These are phyloP conservation scores for Tolypeutes matacus DNA, from an alignment of 2,797 vertebrate genomes.

Conservation along the genomic window DNA sequence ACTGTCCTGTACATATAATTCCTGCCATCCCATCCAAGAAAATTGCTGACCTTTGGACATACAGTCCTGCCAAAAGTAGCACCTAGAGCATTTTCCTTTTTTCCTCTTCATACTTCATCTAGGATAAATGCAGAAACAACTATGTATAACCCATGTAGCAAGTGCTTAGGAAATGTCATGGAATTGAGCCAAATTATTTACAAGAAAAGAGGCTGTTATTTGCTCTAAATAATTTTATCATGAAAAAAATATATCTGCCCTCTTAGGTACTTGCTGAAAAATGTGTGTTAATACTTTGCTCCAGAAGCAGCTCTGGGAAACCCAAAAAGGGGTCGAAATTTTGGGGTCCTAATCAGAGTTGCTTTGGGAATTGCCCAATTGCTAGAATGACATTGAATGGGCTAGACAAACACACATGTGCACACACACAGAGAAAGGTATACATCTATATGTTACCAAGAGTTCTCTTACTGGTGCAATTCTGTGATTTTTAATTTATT, in stretches of 20 bases:
- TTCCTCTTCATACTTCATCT: constrained; percentile 38
- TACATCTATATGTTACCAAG: background rate
- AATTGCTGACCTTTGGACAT: constrained; percentile 52
- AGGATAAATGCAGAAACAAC: constrained; percentile 56
- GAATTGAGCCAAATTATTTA: constrained; percentile 55
- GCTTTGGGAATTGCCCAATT: background rate
- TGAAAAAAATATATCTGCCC: background rate
- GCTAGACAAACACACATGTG: background rate
- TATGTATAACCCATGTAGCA: background rate
- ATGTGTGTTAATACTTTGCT: constrained; percentile 14
- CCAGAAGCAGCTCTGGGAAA: constrained; percentile 21
- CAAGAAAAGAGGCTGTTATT: constrained; percentile 51
- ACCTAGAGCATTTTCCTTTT: constrained; percentile 56
- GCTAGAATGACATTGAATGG: background rate
- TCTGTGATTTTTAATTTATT: constrained; percentile 32
- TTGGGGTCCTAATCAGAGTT: constrained; percentile 22
- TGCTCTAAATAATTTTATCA: constrained; percentile 36
- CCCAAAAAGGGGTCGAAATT: background rate
- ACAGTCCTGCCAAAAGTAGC: constrained; percentile 4
- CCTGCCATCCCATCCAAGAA: constrained; percentile 47
- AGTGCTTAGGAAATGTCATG: constrained; percentile 47
- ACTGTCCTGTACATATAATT: constrained; percentile 62
- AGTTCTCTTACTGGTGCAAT: background rate
- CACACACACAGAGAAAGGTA: background rate
- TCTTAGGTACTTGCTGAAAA: background rate